These are phyloP conservation scores for Lepidocolaptes lacrymiger DNA, from an alignment of 2,797 vertebrate genomes.

Conservation along the genomic window DNA sequence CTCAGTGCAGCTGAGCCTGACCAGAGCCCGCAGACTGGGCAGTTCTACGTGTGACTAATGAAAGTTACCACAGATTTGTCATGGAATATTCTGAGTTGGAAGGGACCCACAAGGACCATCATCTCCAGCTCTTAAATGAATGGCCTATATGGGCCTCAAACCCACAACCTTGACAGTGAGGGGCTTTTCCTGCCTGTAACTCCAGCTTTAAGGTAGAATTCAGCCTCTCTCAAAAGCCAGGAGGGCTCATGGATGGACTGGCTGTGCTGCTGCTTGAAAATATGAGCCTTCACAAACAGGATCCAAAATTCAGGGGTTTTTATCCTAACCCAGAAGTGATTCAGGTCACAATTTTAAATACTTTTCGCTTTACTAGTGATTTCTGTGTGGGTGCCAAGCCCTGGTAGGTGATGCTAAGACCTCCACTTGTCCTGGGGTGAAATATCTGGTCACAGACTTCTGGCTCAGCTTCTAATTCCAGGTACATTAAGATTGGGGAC, in stretches of 20 bases:
- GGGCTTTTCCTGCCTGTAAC: neutral
- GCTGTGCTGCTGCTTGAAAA: neutral
- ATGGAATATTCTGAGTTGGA: neutral
- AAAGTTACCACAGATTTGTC: neutral
- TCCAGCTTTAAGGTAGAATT: neutral
- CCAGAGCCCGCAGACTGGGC: neutral
- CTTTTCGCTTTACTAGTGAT: neutral
- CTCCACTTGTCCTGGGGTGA: neutral
- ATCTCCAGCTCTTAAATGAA: neutral
- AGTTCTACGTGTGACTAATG: neutral
- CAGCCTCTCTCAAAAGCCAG: neutral
- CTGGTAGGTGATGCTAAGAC: neutral
- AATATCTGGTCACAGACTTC: accelerated
- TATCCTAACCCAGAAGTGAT: neutral
- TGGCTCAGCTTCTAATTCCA: constrained; percentile 35
- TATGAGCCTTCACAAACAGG: neutral
- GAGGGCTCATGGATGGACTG: neutral
- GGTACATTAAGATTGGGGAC: constrained; percentile 92
- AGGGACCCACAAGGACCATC: neutral
- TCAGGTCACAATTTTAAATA: neutral
- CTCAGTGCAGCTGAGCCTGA: neutral
- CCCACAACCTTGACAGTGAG: neutral
- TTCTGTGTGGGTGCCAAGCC: neutral
- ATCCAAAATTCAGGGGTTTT: neutral
- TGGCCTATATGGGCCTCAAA: neutral